Base-by-base conservation (phyloP, 2,888 invertebrate genomes). In the Exocentrus adspersus region DNA sequence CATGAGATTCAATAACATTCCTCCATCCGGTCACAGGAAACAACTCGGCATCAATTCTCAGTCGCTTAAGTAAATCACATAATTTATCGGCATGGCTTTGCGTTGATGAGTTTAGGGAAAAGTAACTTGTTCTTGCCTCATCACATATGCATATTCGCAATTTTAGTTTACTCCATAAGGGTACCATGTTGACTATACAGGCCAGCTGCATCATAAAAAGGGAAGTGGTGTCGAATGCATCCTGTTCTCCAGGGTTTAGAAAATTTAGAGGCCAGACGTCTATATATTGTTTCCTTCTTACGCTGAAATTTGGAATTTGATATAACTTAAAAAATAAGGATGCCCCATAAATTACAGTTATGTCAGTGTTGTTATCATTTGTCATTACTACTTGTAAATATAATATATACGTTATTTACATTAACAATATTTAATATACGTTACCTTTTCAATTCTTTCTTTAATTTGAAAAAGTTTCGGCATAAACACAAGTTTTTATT, bases 251-350 rank as follows among this genome's bases (percentile, higher is more conserved):
- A 66, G 91, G 94, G 76, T 89, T 86, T 70, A 97, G 89, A 71
- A 97, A 90, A 80, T 98, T 97, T 1, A 97, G 92, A 1, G 98
- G 94, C 98, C 98, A 99, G 2, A 99, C 97, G 84, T 99, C 99
- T 62, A 99, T 95, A 83, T 91, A 95, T 71, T 89, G 88, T 20
- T 90, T 87, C 56, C 86, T 82, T 0, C 87, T 84, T 12, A 86
- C 87, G 45, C 90, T 91, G 79, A 48, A 75, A 74, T 50, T 46
- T n/a, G 12, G 2, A 37, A 37, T 37, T 12, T 12, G n/a, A n/a
- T n/a, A n/a, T n/a, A n/a, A n/a, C n/a, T n/a, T n/a, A n/a, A n/a
- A n/a, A n/a, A n/a, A n/a, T n/a, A n/a, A n/a, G n/a, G n/a, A n/a
- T n/a, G n/a, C n/a, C n/a, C n/a, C n/a, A n/a, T n/a, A n/a, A n/a